Conservation (phyloP, 1,140 invertebrate species). For the Cataglyphis hispanica region DNA sequence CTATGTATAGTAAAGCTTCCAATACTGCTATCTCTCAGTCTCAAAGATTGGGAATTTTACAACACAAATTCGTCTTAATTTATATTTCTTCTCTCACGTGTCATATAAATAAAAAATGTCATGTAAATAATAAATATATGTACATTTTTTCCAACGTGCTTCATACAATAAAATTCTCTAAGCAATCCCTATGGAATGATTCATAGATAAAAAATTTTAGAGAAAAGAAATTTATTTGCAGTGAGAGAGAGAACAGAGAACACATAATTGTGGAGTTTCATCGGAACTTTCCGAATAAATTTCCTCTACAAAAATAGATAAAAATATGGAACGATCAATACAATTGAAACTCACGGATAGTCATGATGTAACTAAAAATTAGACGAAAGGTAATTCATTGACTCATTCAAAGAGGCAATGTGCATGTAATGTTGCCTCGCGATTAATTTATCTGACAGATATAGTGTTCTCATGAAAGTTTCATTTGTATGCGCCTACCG, state of each 20-base stretch:
- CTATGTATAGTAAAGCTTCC: background rate
- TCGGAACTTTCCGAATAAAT: background rate
- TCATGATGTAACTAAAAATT: slow-evolving; percentile 12
- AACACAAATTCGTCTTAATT: background rate
- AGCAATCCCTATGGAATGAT: too few relatives aligned
- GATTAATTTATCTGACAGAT: slow-evolving; percentile 62
- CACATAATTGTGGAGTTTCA: background rate
- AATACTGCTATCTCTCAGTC: background rate
- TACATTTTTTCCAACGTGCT: background rate
- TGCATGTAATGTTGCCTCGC: background rate
- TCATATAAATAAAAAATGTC: background rate
- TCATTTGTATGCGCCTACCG: slow-evolving; percentile 68
- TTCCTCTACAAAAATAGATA: background rate
- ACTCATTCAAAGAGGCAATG: slow-evolving; percentile 1
- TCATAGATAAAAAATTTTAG: too few relatives aligned
- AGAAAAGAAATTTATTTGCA: background rate
- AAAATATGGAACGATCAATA: background rate
- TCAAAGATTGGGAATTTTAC: background rate
- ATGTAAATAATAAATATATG: background rate
- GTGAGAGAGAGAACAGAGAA: background rate
- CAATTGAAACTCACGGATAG: background rate
- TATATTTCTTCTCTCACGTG: background rate
- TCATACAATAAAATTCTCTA: too few relatives aligned
- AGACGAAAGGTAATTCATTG: slow-evolving; percentile 24
- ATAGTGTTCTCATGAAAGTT: slow-evolving; percentile 19